Evolutionary conservation across 2,888 invertebrate genomes (phyloP).

Genomic region (Drosophila austrosaltans): DNA sequence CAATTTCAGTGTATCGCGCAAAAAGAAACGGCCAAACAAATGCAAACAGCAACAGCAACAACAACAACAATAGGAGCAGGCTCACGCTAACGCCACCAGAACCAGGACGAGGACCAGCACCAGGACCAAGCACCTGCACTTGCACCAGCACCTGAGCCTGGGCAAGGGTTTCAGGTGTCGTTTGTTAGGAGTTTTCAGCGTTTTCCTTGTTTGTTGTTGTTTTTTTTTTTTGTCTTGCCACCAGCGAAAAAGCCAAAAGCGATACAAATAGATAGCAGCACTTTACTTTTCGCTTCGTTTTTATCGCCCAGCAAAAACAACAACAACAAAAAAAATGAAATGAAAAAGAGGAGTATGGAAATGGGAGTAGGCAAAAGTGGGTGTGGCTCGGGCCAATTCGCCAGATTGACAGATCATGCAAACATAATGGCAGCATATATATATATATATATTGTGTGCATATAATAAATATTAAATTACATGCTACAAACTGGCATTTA

Average conservation of each 20-base stretch:
- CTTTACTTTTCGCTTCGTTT: constrained; percentile 59
- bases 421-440: constrained; percentile 73
- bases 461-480: constrained; percentile 77
- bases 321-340: neutral
- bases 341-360: neutral
- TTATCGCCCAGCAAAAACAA: constrained; percentile 32
- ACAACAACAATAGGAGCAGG: constrained; percentile 34
- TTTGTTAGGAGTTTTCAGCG: constrained; percentile 75
- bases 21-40: constrained; percentile 56
- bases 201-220: constrained; percentile 37
- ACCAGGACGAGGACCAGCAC: neutral
- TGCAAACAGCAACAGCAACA: constrained; percentile 59
- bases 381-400: constrained; percentile 55
- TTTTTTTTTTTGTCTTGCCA: constrained; percentile 39
- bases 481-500: constrained; percentile 55
- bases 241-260: constrained; percentile 73
- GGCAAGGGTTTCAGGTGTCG: constrained; percentile 63
- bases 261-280: constrained; percentile 76
- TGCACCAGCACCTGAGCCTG: neutral
- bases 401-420: constrained; percentile 77
- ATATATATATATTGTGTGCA: constrained; percentile 41
- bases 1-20: constrained; percentile 67
- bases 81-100: constrained; percentile 48
- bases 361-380: neutral
- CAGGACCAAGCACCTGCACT: constrained; percentile 1